Base-by-base conservation (phyloP, 2,113 vertebrate genomes). In the Cinclus mexicanus region DNA sequence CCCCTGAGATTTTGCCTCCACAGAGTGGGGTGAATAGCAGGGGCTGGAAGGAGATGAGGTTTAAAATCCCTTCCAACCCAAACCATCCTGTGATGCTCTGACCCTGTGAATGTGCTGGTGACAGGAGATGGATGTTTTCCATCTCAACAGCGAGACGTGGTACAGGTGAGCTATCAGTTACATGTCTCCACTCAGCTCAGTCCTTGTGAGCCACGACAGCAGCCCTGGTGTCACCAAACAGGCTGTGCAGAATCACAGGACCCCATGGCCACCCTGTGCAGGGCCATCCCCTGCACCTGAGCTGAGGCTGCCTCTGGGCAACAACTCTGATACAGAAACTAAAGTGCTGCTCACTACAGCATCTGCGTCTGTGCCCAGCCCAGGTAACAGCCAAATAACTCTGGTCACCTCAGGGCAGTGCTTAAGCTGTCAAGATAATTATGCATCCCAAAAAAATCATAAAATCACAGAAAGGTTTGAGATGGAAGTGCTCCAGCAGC, bases 391-490 rank as follows among this genome's bases (percentile, higher is more conserved):
- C 65, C 72, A 52, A 56, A 41, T 2, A 42, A 23, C 21, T 55
- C 57, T 42, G 29, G 12, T 55, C 46, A 82, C 20, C 13, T 50
- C 79, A 56, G 56, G 70, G 46, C 2, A 52, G 50, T 21, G 23
- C 77, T 81, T 53, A 76, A 55, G 10, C 22, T 81, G 49, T 72
- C 53, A 49, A 55, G 57, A 39, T 64, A 77, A 72, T 71, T 52
- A 23, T 2, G 1, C 5, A 26, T 18, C 10, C 1, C 25, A 41
- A 37, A 53, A 50, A 72, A 35, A 18, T 3, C n/a, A 16, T 1
- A 11, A 25, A 57, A 50, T 26, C 31, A 26, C 3, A 1, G 42
- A 42, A 18, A 29, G 12, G 16, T 17, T 63, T 47, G 49, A 28
- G 24, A 7, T 35, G 20, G 21, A 63, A 57, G 12, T 26, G 37